These are phyloP conservation scores for Drosophila sechellia DNA, from an alignment of 1,140 invertebrate species.

Conservation along the genomic window DNA sequence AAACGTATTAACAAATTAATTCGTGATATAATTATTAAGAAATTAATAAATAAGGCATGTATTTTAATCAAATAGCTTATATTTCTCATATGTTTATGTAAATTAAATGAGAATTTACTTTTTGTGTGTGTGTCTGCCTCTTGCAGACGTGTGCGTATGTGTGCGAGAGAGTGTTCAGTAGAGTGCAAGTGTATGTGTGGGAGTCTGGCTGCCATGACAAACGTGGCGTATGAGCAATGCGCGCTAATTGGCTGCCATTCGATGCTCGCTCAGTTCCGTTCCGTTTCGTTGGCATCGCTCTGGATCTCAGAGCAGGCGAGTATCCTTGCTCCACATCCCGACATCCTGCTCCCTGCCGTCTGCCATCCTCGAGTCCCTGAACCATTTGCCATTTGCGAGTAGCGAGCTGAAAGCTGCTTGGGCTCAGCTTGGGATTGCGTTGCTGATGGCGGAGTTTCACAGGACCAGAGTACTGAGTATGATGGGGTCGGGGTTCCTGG, in stretches of 20 bases:
- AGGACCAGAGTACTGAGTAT: not conserved
- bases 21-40: no score
- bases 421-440: conserved; percentile 43
- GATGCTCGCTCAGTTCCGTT: conserved; percentile 54
- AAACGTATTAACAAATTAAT: no score
- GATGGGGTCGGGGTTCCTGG: not conserved
- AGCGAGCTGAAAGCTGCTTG: conserved; percentile 52
- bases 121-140: conserved; percentile 4
- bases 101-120: not conserved
- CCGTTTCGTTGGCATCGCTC: conserved; percentile 49
- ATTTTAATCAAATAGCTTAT: no score
- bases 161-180: not conserved
- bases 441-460: conserved; percentile 24
- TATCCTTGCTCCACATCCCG: conserved; percentile 24
- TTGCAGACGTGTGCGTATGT: conserved; percentile 19
- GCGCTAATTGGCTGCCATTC: conserved; percentile 79
- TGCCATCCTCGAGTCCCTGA: conserved; percentile 16
- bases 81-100: not conserved
- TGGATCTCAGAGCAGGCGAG: conserved; percentile 36
- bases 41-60: no score
- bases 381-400: conserved; percentile 46
- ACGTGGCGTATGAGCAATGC: conserved; percentile 82
- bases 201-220: conserved; percentile 69
- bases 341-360: not conserved
- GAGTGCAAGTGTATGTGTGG: conserved; percentile 16